Evolutionary conservation across 1,140 invertebrate genomes (phyloP).

Genomic region (Trachymyrmex septentrionalis): DNA sequence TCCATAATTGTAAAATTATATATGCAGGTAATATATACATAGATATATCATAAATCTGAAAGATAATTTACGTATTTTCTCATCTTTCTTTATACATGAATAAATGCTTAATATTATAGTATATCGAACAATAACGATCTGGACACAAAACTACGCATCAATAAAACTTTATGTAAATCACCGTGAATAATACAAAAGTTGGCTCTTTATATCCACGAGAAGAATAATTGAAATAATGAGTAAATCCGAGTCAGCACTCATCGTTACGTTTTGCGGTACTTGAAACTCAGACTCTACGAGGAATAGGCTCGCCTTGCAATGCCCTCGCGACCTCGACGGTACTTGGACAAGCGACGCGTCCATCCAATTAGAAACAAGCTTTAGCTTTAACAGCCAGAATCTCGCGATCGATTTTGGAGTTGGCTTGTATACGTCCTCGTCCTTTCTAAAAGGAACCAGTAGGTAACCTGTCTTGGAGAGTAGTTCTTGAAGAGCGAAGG

Average conservation of each 20-base stretch:
- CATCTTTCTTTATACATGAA: background rate
- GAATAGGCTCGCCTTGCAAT: slow-evolving; percentile 10
- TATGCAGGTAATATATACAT: background rate
- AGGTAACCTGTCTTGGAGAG: slow-evolving; percentile 60
- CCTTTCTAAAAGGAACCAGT: slow-evolving; percentile 23
- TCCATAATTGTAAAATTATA: slow-evolving; percentile 2
- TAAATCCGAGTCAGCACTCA: background rate
- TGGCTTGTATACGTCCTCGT: slow-evolving; percentile 17
- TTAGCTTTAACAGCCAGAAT: slow-evolving; percentile 31
- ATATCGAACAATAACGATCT: background rate
- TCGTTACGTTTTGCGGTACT: slow-evolving; percentile 10
- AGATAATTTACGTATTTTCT: background rate
- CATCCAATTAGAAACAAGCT: slow-evolving; percentile 61
- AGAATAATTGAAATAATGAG: slow-evolving; percentile 25
- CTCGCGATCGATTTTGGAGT: slow-evolving; percentile 47
- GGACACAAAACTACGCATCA: background rate
- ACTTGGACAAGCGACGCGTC: slow-evolving; percentile 32
- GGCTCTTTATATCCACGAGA: background rate
- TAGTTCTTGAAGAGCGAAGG: slow-evolving; percentile 50
- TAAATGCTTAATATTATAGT: background rate
- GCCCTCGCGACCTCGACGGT: slow-evolving; percentile 16
- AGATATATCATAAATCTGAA: too few relatives aligned
- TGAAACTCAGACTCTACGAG: background rate
- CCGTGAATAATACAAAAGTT: background rate
- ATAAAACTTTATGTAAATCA: slow-evolving; percentile 1